phyloP scores from a whole-genome alignment of 2,113 vertebrate genomes.

The Galbula dea region DNA sequence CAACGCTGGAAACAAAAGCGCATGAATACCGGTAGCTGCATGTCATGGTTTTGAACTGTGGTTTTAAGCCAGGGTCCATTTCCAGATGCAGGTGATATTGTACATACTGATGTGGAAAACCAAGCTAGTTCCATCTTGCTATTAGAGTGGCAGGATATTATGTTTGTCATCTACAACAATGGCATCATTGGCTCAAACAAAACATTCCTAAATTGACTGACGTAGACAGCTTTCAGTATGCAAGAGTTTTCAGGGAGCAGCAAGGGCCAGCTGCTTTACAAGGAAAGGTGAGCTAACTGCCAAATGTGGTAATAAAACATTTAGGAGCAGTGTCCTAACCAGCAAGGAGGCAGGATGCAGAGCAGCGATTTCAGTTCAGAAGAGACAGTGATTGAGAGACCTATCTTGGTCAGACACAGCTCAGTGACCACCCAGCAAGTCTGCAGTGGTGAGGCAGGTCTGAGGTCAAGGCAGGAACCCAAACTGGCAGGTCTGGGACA shows the following conservation, averaged over 20 bases:
- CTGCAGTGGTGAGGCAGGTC: neutral
- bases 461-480: neutral
- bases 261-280: neutral
- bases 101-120: neutral
- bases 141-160: neutral
- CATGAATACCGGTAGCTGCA: accelerated
- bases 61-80: neutral
- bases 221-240: neutral
- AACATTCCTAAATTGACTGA: neutral
- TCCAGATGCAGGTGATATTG: neutral
- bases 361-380: neutral
- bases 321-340: neutral
- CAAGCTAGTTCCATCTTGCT: neutral
- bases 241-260: neutral
- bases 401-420: neutral
- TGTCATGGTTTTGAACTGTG: neutral
- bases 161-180: neutral
- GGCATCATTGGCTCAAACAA: neutral
- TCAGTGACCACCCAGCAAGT: neutral
- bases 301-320: neutral
- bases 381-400: neutral
- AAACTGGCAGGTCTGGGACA: neutral
- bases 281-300: neutral
- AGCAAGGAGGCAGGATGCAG: neutral
- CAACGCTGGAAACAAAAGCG: neutral